Evolutionary conservation across 2,797 vertebrate species (phyloP), one percentile per base, ranked within the genome.

Genomic region (Gymnopithys bicolor): DNA sequence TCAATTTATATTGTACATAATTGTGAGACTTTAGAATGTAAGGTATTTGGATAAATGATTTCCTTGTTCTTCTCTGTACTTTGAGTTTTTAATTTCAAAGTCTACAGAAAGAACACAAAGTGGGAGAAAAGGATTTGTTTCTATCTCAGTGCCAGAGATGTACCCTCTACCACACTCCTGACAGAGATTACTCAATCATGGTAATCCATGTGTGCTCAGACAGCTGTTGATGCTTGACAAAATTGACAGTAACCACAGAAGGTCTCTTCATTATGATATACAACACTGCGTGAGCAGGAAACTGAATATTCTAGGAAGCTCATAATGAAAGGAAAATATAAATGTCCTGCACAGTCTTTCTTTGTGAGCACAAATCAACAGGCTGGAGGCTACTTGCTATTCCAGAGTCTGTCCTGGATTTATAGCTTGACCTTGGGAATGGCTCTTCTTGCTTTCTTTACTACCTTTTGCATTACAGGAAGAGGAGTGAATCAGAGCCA

Each of bases 171-270:
- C 45, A 25, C 24, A 3, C 7, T 62, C 7, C 43, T 85, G 74
- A 71, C 30, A 71, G 64, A 71, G 24, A 69, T 56, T 91, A 78
- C 35, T 93, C 69, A 67, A 25, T 94, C 66, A 53, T 49, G 39
- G 53, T 39, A 92, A 94, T 52, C 63, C 32, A 13, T 55, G 66
- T 58, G 35, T 63, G n/a, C 33, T 79, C 77, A 89, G 71, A 73
- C 52, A 93, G 89, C 14, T 87, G 41, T 33, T 90, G 87, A 59
- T 80, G 51, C 73, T 88, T 91, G 63, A 85, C 55, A 86, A 89
- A 96, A 94, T 62, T 88, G 89, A 73, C 93, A 91, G 74, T 76
- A 91, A 76, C 74, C 67, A 84, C 66, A 76, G 82, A 87, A 81
- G 27, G 41, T 77, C 48, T 79, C 41, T 90, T 88, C 24, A 15